phyloP scores from a whole-genome alignment of 1,140 invertebrate genomes.

The Zeugodacus cucurbitae region DNA sequence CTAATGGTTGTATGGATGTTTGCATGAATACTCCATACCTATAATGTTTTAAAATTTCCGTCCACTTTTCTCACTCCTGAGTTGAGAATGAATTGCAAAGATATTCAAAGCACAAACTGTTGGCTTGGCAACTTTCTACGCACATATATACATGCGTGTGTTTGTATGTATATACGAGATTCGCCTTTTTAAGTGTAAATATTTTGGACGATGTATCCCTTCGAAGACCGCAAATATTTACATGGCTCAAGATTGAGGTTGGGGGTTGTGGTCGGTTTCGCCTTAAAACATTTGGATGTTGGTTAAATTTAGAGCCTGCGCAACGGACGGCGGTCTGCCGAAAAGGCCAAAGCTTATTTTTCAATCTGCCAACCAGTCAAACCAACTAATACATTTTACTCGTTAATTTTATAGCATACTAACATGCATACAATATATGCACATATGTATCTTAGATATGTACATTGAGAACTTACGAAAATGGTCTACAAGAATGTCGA shows the following conservation, averaged over 20 bases:
- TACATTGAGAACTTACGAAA: neutral
- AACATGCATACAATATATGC: neutral
- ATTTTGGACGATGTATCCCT: constrained; percentile 9
- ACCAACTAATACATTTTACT: neutral
- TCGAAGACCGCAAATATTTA: constrained; percentile 40
- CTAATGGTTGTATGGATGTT: neutral
- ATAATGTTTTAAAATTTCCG: neutral
- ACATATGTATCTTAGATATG: neutral
- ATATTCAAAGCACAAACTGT: neutral
- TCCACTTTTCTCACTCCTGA: neutral
- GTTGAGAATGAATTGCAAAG: neutral
- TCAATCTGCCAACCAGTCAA: constrained; percentile 31
- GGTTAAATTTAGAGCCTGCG: neutral
- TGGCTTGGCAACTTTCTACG: neutral
- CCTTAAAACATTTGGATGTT: neutral
- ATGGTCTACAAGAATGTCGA: neutral
- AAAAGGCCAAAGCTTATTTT: constrained; percentile 39
- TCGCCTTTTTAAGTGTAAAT: constrained; percentile 33
- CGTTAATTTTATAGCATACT: constrained; percentile 19
- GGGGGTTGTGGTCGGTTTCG: constrained; percentile 2
- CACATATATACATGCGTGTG: neutral
- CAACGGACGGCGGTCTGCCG: constrained; percentile 16
- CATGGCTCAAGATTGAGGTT: neutral
- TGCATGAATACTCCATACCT: neutral
- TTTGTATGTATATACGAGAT: neutral